Conservation (phyloP, 2,888 invertebrate genomes). For the Linnaemya tessellans region DNA sequence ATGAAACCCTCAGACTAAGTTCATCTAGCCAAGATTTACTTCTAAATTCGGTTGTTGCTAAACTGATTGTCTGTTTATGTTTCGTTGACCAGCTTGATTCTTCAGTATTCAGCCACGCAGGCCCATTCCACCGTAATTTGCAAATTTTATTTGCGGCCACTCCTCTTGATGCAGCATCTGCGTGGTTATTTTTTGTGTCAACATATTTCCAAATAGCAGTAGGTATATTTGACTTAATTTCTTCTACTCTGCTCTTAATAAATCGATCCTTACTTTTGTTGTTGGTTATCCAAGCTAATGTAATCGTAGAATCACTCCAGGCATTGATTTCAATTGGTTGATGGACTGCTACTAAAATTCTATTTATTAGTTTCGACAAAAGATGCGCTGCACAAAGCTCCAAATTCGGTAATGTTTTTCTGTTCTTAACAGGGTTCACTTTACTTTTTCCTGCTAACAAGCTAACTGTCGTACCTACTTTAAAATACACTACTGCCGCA, state of each 20-base stretch:
- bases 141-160: too few relatives aligned
- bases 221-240: neutral
- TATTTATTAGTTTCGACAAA: neutral
- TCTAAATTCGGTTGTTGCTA: neutral
- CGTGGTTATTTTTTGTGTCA: neutral
- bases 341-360: neutral
- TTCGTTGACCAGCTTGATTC: too few relatives aligned
- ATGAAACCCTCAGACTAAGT: neutral
- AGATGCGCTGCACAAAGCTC: neutral
- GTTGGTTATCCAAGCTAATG: slow-evolving; percentile 2
- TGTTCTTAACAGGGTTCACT: neutral
- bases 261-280: slow-evolving; percentile 8
- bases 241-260: neutral
- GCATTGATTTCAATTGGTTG: too few relatives aligned
- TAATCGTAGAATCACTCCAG: neutral
- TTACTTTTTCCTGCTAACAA: neutral
- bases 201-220: neutral
- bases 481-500: too few relatives aligned
- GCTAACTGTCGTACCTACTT: neutral
- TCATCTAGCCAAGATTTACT: neutral
- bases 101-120: neutral
- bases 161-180: neutral
- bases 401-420: neutral
- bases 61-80: too few relatives aligned
- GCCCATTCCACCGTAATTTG: slow-evolving; percentile 2